Evolutionary conservation across 1,140 invertebrate genomes (phyloP).

Genomic region (Episyrphus balteatus): DNA sequence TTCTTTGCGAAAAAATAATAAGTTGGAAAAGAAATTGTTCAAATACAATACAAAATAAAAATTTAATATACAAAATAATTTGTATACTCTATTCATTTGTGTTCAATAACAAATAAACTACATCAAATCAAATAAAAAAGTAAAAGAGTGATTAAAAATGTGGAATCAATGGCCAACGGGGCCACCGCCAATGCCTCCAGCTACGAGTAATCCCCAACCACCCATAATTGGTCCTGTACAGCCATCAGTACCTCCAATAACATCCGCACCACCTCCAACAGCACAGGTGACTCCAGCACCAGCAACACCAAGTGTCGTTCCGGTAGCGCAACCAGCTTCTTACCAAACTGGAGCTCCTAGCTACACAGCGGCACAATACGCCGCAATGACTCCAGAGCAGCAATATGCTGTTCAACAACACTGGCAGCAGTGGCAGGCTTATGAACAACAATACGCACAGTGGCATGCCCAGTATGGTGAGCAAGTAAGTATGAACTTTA

Average conservation of each 20-base stretch:
- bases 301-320: neutral
- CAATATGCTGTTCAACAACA: constrained; percentile 51
- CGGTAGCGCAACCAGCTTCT: neutral
- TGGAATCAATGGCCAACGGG: constrained; percentile 24
- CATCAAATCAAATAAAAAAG: neutral
- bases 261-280: neutral
- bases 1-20: too few species aligned
- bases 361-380: constrained; percentile 59
- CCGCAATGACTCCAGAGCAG: constrained; percentile 37
- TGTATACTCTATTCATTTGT: too few species aligned
- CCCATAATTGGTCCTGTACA: constrained; percentile 9
- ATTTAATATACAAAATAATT: too few species aligned
- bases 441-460: constrained; percentile 73
- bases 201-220: constrained; percentile 18
- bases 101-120: too few species aligned
- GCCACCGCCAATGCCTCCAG: constrained; percentile 8
- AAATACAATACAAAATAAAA: too few species aligned
- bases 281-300: neutral
- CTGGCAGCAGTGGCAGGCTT: constrained; percentile 73
- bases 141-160: constrained; percentile 8
- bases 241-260: neutral
- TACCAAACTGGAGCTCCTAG: constrained; percentile 36
- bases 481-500: constrained; percentile 50
- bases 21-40: too few species aligned
- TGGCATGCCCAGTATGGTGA: constrained; percentile 74